Evolutionary conservation across 2,888 invertebrate genomes (phyloP).

Genomic region (Abscondita cerata): DNA sequence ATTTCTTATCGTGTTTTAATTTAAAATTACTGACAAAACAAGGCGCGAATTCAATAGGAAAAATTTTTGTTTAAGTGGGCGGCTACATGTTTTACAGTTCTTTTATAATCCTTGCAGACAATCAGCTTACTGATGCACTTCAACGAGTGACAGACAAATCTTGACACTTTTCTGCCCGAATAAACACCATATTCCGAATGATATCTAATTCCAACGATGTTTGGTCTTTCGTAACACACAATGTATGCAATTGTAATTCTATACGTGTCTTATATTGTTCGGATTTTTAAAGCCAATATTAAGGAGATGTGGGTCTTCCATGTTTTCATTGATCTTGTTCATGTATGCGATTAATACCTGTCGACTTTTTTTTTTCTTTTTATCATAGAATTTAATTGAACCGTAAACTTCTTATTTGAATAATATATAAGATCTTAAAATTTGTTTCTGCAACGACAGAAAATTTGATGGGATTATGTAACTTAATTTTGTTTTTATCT

Average conservation of each 20-base stretch:
- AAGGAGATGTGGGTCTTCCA: constrained; percentile 49
- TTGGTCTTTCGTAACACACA: constrained; percentile 27
- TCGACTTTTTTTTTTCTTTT: constrained; percentile 45
- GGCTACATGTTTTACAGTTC: neutral
- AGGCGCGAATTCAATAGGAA: neutral
- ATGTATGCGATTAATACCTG: constrained; percentile 55
- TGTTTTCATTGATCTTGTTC: constrained; percentile 50
- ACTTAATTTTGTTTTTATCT: too few species aligned
- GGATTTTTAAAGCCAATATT: constrained; percentile 19
- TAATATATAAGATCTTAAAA: too few species aligned
- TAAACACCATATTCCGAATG: constrained; percentile 40
- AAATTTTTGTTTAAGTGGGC: neutral
- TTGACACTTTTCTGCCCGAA: constrained; percentile 53
- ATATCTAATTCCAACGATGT: constrained; percentile 33
- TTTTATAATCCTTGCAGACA: neutral
- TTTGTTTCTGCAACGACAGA: too few species aligned
- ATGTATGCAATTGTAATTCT: constrained; percentile 49
- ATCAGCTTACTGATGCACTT: constrained; percentile 12
- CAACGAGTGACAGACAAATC: constrained; percentile 38
- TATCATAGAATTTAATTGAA: constrained; percentile 22
- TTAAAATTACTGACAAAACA: neutral
- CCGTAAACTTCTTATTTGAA: constrained; percentile 14
- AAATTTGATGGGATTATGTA: too few species aligned
- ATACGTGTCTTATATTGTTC: constrained; percentile 47
- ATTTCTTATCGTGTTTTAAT: too few species aligned